Evolutionary conservation across 1,140 invertebrate genomes (phyloP).

Genomic region (Leptoteleia sp.): DNA sequence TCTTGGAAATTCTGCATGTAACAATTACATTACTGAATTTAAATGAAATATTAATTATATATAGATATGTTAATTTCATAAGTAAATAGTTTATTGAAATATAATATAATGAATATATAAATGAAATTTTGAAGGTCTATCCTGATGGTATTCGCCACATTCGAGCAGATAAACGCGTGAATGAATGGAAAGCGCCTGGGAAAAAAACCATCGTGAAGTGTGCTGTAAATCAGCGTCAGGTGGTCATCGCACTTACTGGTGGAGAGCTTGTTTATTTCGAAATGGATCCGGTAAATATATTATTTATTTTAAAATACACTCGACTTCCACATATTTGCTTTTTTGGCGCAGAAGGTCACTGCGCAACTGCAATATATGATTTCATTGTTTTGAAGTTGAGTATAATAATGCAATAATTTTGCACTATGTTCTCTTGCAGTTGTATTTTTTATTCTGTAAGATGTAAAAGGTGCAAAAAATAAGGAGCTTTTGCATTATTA

Average conservation of each 20-base stretch:
- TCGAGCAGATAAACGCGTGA: slow-evolving; percentile 97
- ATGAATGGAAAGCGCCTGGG: slow-evolving; percentile 99
- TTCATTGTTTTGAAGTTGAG: too few species aligned
- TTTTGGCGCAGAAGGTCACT: too few species aligned
- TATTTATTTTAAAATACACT: too few species aligned
- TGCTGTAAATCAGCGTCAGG: slow-evolving; percentile 98
- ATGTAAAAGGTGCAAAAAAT: slow-evolving; percentile 74
- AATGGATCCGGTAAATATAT: slow-evolving; percentile 95
- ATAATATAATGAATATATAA: background rate
- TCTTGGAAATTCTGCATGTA: slow-evolving; percentile 35
- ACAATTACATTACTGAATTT: slow-evolving; percentile 15
- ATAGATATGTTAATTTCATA: too few species aligned
- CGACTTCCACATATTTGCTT: too few species aligned
- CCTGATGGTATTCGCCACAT: slow-evolving; percentile 99
- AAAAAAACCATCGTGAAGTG: slow-evolving; percentile 99
- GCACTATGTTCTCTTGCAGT: slow-evolving; percentile 74
- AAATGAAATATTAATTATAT: slow-evolving; percentile 2
- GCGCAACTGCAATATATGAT: too few species aligned
- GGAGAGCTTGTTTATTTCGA: slow-evolving; percentile 99
- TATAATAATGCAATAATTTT: slow-evolving; percentile 1
- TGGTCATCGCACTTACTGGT: slow-evolving; percentile 98
- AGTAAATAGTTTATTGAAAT: background rate
- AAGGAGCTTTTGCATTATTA: slow-evolving; percentile 64
- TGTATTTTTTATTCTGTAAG: slow-evolving; percentile 63
- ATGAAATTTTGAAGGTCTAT: slow-evolving; percentile 86